Conservation (phyloP, 2,797 vertebrate species). For the Eremophila alpestris region DNA sequence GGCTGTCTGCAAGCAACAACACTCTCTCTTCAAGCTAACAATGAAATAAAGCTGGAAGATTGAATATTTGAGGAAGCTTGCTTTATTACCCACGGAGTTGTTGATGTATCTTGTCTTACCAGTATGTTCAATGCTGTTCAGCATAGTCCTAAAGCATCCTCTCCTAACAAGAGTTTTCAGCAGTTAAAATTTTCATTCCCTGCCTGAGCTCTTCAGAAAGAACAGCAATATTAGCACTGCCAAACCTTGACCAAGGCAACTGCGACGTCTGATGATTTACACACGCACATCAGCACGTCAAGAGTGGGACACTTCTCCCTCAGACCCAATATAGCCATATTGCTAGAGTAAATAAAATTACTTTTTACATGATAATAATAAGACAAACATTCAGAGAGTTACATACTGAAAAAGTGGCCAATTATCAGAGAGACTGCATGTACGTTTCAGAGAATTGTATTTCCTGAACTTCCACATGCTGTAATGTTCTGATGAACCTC, state of each 20-base stretch:
- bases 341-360: neutral
- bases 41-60: neutral
- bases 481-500: neutral
- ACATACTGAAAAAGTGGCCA: rapidly evolving
- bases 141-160: neutral
- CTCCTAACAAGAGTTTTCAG: neutral
- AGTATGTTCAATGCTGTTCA: neutral
- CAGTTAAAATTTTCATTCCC: neutral
- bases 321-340: neutral
- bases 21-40: neutral
- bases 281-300: neutral
- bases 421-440: neutral
- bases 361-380: neutral
- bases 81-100: neutral
- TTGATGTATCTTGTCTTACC: neutral
- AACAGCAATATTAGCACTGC: neutral
- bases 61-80: neutral
- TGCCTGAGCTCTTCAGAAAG: neutral
- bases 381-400: neutral
- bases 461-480: neutral
- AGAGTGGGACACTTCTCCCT: neutral
- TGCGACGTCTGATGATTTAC: rapidly evolving
- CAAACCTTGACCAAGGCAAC: neutral
- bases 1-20: neutral
- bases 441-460: neutral